Percentiles rank a stretch among this genome's conserved stretches.
These are phyloP conservation scores for Lasioglossum baleicum DNA, from an alignment of 1,140 invertebrate genomes.

Conservation along the genomic window DNA sequence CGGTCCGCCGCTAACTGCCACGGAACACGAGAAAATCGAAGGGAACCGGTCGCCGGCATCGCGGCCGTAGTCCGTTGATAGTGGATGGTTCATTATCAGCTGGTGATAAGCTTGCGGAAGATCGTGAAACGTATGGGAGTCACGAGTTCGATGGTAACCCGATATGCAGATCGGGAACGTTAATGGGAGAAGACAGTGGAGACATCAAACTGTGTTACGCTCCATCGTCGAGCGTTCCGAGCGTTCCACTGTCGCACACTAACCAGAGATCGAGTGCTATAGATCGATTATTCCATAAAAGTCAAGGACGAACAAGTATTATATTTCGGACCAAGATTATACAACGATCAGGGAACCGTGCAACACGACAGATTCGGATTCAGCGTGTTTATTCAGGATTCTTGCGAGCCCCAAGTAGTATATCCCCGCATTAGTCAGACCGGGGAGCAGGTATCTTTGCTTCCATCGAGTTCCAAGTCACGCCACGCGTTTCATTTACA, in stretches of 20 bases:
- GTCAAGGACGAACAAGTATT: neutral
- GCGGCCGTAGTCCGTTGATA: conserved; percentile 43
- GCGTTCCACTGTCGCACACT: neutral
- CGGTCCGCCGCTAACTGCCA: conserved; percentile 56
- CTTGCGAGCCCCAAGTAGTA: neutral
- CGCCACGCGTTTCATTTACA: neutral
- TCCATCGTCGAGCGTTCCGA: neutral
- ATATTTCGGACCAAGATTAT: too few species aligned
- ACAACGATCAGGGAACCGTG: neutral
- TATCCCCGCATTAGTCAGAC: neutral
- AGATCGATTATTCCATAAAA: neutral
- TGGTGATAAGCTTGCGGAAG: conserved; percentile 39
- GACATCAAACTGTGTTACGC: neutral
- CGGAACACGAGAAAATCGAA: conserved; percentile 67
- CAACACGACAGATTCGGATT: neutral
- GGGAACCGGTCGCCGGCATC: conserved; percentile 49
- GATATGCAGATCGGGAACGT: conserved; percentile 38
- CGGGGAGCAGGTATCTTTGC: neutral
- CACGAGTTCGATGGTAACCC: conserved; percentile 29
- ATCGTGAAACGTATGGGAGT: conserved; percentile 13
- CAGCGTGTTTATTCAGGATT: neutral
- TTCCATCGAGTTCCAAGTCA: neutral
- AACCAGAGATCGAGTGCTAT: neutral
- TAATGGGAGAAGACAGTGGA: conserved; percentile 15
- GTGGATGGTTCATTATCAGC: conserved; percentile 33